Evolutionary conservation across 37 sponge, comb jelly and placozoan genomes (phyloP).

Genomic region (Corticium candelabrum): DNA sequence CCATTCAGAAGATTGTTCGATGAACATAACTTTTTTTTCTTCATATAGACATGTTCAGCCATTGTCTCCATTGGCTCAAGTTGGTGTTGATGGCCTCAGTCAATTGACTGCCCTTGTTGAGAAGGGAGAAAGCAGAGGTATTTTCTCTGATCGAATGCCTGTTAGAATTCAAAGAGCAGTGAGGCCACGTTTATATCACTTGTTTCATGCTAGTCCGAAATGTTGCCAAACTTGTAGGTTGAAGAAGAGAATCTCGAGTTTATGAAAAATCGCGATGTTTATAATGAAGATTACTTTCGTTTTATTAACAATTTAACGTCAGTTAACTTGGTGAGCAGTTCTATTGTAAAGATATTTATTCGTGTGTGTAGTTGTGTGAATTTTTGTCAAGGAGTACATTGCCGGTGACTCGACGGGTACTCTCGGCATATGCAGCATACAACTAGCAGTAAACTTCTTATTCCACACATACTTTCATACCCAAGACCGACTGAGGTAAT

Average conservation of each 20-base stretch:
- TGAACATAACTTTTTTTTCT: neutral
- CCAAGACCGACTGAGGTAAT: conserved; percentile 67
- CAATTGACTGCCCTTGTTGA: conserved; percentile 52
- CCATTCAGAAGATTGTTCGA: neutral
- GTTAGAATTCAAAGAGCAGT: conserved; percentile 46
- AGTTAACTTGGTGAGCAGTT: conserved; percentile 39
- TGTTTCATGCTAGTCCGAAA: neutral
- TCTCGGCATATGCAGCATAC: conserved; percentile 26
- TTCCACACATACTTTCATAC: conserved; percentile 71
- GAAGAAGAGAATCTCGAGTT: conserved; percentile 79
- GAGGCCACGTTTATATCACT: neutral
- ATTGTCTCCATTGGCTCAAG: conserved; percentile 22
- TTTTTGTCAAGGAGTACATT: neutral
- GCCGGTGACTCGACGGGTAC: neutral
- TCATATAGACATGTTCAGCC: conserved; percentile 10
- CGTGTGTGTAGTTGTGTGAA: too few relatives aligned
- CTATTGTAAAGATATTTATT: neutral
- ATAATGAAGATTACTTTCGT: conserved; percentile 63
- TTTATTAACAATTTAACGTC: conserved; percentile 46
- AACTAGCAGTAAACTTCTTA: conserved; percentile 69
- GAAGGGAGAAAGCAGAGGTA: conserved; percentile 62
- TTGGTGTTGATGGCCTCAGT: neutral
- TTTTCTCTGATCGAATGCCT: conserved; percentile 63
- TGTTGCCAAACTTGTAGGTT: conserved; percentile 23
- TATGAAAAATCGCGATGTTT: conserved; percentile 74